Conservation (phyloP, 2,888 invertebrate genomes). For the Pecten maximus region DNA sequence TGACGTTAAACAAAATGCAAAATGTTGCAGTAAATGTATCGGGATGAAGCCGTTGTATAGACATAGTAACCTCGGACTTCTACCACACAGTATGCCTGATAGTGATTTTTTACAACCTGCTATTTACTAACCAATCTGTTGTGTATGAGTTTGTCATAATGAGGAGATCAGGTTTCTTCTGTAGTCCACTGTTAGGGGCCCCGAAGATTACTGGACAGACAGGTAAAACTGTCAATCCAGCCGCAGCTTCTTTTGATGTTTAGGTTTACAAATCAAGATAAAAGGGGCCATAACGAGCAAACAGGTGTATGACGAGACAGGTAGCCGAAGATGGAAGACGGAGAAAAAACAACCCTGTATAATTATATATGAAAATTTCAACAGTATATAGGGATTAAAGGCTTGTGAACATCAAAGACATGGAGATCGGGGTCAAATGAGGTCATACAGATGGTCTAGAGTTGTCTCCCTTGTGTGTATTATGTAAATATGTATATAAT, state of each 20-base stretch:
- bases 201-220: not conserved
- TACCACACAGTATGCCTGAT: not conserved
- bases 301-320: not conserved
- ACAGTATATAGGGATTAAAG: not conserved
- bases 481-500: no score
- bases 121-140: not conserved
- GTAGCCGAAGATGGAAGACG: not conserved
- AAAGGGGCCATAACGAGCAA: not conserved
- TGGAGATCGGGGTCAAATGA: not conserved
- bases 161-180: not conserved
- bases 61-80: not conserved
- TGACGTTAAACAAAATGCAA: no score
- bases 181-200: not conserved
- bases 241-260: slow-evolving; percentile 10
- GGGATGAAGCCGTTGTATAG: no score
- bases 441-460: not conserved
- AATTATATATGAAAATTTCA: not conserved
- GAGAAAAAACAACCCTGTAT: not conserved
- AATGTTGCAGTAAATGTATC: no score
- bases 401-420: not conserved
- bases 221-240: not conserved
- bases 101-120: not conserved
- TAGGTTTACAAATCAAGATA: not conserved
- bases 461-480: not conserved
- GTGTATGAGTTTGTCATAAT: not conserved